Conservation (phyloP, 2,888 invertebrate species). For the Dicyrtomina minuta region DNA sequence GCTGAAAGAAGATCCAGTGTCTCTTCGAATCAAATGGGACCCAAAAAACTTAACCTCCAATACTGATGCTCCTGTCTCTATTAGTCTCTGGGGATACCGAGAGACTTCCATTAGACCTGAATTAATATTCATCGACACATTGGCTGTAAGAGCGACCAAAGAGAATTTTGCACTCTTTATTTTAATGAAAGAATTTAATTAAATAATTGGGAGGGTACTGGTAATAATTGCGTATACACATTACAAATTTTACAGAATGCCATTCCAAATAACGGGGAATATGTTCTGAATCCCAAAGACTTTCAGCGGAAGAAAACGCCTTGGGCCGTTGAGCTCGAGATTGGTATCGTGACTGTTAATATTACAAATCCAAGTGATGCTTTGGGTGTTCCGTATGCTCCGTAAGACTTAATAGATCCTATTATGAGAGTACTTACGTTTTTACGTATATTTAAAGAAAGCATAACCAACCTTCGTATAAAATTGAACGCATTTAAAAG, state of each 20-base stretch:
- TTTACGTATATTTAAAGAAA: too few species aligned
- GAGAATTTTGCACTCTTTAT: too few species aligned
- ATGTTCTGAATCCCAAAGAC: conserved; percentile 71
- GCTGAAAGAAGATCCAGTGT: conserved; percentile 71
- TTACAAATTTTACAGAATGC: conserved; percentile 55
- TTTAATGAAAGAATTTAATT: too few species aligned
- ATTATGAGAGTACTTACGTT: too few species aligned
- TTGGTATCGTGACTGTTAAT: conserved; percentile 85
- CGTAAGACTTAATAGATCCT: conserved; percentile 65
- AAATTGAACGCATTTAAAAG: too few species aligned
- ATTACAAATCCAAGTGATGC: conserved; percentile 73
- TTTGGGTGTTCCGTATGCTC: conserved; percentile 67
- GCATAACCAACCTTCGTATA: too few species aligned
- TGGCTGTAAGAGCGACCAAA: conserved; percentile 50
- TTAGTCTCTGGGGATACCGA: conserved; percentile 86
- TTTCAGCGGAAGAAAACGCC: conserved; percentile 66
- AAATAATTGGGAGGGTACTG: background rate
- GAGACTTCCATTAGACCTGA: conserved; percentile 80
- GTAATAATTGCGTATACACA: background rate
- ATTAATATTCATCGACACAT: conserved; percentile 70
- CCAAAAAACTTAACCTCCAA: conserved; percentile 81
- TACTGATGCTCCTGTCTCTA: conserved; percentile 71
- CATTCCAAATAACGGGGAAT: conserved; percentile 68
- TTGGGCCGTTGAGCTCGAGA: conserved; percentile 70
- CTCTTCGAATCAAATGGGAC: conserved; percentile 80